Base-by-base conservation (phyloP, 2,113 vertebrate species). In the Macaca nemestrina region DNA sequence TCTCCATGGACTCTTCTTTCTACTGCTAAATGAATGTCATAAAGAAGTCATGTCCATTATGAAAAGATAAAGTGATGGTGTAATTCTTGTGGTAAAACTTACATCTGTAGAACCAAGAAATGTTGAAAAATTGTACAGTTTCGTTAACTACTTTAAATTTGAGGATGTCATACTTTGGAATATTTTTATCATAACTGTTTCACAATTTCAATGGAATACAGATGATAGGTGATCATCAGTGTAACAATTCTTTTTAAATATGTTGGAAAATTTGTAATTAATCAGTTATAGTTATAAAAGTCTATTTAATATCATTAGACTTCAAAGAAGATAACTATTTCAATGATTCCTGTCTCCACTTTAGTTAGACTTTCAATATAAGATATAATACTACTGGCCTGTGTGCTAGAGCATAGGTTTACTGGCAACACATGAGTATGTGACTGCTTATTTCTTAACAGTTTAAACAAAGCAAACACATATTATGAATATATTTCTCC, bases 21-120 rank as follows among this genome's bases (percentile, higher is more conserved):
- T 98, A 72, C 82, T 94, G 13, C 30, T 91, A 88, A 87, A 85
- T 96, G 59, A 98, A 97, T 96, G 93, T 94, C 84, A 96, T 82
- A 88, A 93, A 93, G 38, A 98, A 88, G 57, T 96, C 75, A 97
- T 88, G 95, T 5, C 5, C 59, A 94, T 94, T 96, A 97, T 81
- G 89, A 97, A 95, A 23, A 94, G 5, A 94, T 48, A 97, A 94
- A 89, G 88, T 78, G 88, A 72, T 92, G 2, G 11, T 88, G 0
- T 4, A 96, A 84, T 22, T 96, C 68, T 32, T 52, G 45, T 90
- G 95, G 16, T 14, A 95, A 97, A 95, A 38, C 1, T 70, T 22
- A 59, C 57, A 48, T 92, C 17, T 2, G 59, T 52, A 78, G 68
- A 97, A 48, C 0, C 27, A 52, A 43, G 11, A 48, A 94, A 90